Base-by-base conservation (phyloP, 2,888 invertebrate genomes). In the Matsumyia berberina region DNA sequence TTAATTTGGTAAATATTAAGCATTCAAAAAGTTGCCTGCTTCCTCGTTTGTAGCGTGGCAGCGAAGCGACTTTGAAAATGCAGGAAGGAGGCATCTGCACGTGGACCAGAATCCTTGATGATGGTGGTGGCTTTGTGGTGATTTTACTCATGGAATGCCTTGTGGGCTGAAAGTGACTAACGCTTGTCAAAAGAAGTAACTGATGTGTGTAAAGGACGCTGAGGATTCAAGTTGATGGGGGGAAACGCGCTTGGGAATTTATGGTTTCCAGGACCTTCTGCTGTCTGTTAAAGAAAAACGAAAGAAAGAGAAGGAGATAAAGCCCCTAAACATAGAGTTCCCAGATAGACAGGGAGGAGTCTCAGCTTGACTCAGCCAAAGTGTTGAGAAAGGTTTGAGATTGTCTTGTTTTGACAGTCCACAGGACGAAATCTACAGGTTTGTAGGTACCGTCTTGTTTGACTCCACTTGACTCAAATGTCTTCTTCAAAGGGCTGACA, bases 1-100 rank as follows among this genome's bases (percentile, higher is more conserved):
- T 55, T 64, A 73, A 73, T 74, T 74, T 66, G 74, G 31, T 57
- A 58, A 76, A 76, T 57, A 76, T 58, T 76, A 46, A 58, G 62
- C 51, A 64, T 70, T 62, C 69, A 4, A 55, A 53, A 70, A 62
- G 46, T 55, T 62, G 53, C 37, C 37, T 46, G 35, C 17, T 19
- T 55, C n/a, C 3, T 24, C 12, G 33, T 62, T 62, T 73, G 62
- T 58, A 11, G 51, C 53, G 49, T 9, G 29, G 42, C 19, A 17
- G 49, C 29, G 49, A n/a, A 19, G 11, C 4, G 49, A 64, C 35
- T 79, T 64, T 78, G 60, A 7, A 57, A n/a, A 4, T 33, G 12
- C 46, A 49, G 17, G 31, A 15, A 17, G 46, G 8, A 39, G 49
- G 35, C 39, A 35, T 49, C 51, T 76, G 57, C 51, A 31, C 33